Percentiles rank a stretch among this genome's conserved stretches.
Evolutionary conservation across 2,888 invertebrate genomes (phyloP).

Genomic region (Heteromurus nitidus): DNA sequence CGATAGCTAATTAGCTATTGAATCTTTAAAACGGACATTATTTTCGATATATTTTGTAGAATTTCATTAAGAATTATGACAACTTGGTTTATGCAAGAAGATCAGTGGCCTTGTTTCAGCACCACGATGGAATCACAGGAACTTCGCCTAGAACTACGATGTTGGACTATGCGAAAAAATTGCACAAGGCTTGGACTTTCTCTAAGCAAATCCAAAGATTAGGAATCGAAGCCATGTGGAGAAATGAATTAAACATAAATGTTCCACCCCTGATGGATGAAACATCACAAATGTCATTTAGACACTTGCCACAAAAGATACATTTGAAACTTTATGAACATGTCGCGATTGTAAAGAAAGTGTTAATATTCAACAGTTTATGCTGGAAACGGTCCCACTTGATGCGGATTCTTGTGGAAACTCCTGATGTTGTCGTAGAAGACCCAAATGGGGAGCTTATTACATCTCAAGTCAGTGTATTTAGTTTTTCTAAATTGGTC

Average conservation of each 20-base stretch:
- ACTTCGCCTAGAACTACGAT: slow-evolving; percentile 94
- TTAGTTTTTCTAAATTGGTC: background rate
- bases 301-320: background rate
- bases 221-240: slow-evolving; percentile 31
- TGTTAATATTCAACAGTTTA: slow-evolving; percentile 32
- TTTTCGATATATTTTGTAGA: slow-evolving; percentile 8
- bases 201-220: slow-evolving; percentile 41
- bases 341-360: slow-evolving; percentile 29
- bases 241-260: slow-evolving; percentile 1
- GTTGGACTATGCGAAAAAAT: slow-evolving; percentile 91
- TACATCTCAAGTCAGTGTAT: slow-evolving; percentile 6
- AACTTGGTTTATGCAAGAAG: slow-evolving; percentile 87
- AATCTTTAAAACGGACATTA: too few species aligned
- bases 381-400: slow-evolving; percentile 25
- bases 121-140: slow-evolving; percentile 98
- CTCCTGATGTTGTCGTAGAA: slow-evolving; percentile 11
- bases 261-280: slow-evolving; percentile 16
- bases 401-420: slow-evolving; percentile 12
- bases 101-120: slow-evolving; percentile 93
- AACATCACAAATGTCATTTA: background rate
- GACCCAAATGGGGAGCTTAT: background rate
- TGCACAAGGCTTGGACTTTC: slow-evolving; percentile 85
- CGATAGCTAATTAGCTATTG: too few species aligned
- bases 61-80: slow-evolving; percentile 83
- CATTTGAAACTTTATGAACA: slow-evolving; percentile 27